Evolutionary conservation across 1,140 invertebrate genomes (phyloP).

Genomic region (Drosophila burlai): DNA sequence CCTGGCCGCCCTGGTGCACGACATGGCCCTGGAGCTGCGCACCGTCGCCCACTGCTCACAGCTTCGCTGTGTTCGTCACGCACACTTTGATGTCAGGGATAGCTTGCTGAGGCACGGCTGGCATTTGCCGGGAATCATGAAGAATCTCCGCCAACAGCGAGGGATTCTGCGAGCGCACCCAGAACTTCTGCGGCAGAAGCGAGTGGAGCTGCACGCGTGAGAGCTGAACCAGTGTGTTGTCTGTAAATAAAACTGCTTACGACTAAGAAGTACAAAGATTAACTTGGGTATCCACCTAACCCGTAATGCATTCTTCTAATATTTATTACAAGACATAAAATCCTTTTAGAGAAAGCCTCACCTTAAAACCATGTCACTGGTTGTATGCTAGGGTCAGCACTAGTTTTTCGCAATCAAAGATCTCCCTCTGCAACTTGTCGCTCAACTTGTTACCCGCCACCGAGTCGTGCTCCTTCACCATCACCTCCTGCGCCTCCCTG

Average conservation of each 20-base stretch:
- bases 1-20: conserved; percentile 90
- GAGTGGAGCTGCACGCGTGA: conserved; percentile 58
- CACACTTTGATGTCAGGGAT: conserved; percentile 91
- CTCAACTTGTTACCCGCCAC: conserved; percentile 75
- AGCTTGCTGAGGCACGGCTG: conserved; percentile 94
- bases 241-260: conserved; percentile 11
- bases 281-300: background rate
- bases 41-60: conserved; percentile 92
- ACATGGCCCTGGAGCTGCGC: conserved; percentile 92
- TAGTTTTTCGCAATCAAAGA: conserved; percentile 64
- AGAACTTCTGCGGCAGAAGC: conserved; percentile 85
- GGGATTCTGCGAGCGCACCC: conserved; percentile 86
- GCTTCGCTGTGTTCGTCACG: conserved; percentile 93
- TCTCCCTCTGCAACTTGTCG: conserved; percentile 58
- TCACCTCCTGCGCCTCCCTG: conserved; percentile 55
- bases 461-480: conserved; percentile 73
- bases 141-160: conserved; percentile 89
- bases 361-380: background rate
- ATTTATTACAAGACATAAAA: background rate
- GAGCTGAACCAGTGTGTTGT: background rate
- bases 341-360: background rate
- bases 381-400: conserved; percentile 34
- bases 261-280: background rate
- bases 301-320: background rate
- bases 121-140: conserved; percentile 90